A percentile compares a stretch with the other conserved stretches of the same genome.
These are phyloP conservation scores for Gambelia wislizenii DNA, from an alignment of 2,797 vertebrate genomes.

Conservation along the genomic window DNA sequence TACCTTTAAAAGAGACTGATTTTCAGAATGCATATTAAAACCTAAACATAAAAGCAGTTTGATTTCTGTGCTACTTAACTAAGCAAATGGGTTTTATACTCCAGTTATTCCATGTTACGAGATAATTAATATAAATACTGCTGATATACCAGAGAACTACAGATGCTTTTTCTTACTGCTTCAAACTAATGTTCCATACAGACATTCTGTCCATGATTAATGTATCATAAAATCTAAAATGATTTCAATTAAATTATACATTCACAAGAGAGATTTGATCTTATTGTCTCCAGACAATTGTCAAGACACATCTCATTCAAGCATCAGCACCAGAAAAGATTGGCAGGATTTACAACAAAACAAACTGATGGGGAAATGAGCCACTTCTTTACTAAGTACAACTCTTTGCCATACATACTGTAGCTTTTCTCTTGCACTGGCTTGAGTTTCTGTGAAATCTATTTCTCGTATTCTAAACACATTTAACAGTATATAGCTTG, in stretches of 20 bases:
- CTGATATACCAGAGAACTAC: constrained; percentile 68
- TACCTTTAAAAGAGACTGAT: constrained; percentile 28
- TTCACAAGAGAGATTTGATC: constrained; percentile 66
- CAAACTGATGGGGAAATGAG: not conserved
- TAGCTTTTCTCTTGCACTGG: not conserved
- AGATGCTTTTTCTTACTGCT: constrained; percentile 71
- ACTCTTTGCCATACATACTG: not conserved
- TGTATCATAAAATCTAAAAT: constrained; percentile 72
- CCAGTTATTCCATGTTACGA: constrained; percentile 66
- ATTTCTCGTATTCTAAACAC: not conserved
- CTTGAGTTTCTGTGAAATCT: not conserved
- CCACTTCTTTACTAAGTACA: not conserved
- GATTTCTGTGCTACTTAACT: constrained; percentile 67
- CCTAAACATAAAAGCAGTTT: constrained; percentile 64
- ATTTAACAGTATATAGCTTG: not conserved
- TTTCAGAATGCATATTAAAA: constrained; percentile 64
- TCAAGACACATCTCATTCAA: constrained; percentile 43
- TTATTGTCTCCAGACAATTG: constrained; percentile 41
- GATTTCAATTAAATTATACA: constrained; percentile 70
- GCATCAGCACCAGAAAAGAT: not conserved
- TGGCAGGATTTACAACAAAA: not conserved
- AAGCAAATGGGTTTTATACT: constrained; percentile 76
- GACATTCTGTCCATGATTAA: constrained; percentile 69
- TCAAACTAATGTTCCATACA: constrained; percentile 77
- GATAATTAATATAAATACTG: constrained; percentile 78